Percentiles rank a stretch among this genome's conserved stretches.
Evolutionary conservation across 2,113 vertebrate species (phyloP).

Genomic region (Scopus umbretta): DNA sequence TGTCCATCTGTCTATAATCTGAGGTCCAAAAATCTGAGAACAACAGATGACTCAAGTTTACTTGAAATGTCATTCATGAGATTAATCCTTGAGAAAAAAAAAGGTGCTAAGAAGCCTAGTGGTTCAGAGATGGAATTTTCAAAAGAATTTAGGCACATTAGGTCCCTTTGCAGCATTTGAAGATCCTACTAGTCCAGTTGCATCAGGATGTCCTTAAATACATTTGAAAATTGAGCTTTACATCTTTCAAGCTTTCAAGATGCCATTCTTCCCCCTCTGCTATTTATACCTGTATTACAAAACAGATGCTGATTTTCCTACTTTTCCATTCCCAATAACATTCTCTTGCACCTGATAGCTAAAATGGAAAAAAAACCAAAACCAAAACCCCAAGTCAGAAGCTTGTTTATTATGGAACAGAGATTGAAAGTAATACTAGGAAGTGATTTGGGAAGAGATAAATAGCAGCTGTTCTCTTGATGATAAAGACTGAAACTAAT

Average conservation of each 20-base stretch:
- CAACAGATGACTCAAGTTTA: background rate
- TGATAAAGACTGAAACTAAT: constrained; percentile 29
- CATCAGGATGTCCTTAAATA: background rate
- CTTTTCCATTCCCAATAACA: background rate
- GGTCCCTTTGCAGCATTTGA: background rate
- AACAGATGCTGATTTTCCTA: background rate
- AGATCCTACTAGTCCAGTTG: background rate
- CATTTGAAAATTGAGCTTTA: background rate
- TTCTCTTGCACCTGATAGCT: background rate
- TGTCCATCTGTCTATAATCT: background rate
- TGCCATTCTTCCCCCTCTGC: background rate
- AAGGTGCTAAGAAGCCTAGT: background rate
- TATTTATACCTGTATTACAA: background rate
- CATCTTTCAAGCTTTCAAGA: background rate
- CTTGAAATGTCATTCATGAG: background rate
- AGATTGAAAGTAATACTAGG: background rate
- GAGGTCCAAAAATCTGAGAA: background rate
- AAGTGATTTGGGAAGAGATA: constrained; percentile 37
- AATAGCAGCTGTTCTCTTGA: constrained; percentile 10
- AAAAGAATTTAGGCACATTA: background rate
- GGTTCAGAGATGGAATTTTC: background rate
- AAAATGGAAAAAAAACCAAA: background rate
- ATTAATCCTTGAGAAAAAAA: background rate
- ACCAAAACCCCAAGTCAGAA: background rate
- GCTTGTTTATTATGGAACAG: background rate